These are phyloP conservation scores for Sminthurinus aureus DNA, from an alignment of 2,888 invertebrate species.

Conservation along the genomic window DNA sequence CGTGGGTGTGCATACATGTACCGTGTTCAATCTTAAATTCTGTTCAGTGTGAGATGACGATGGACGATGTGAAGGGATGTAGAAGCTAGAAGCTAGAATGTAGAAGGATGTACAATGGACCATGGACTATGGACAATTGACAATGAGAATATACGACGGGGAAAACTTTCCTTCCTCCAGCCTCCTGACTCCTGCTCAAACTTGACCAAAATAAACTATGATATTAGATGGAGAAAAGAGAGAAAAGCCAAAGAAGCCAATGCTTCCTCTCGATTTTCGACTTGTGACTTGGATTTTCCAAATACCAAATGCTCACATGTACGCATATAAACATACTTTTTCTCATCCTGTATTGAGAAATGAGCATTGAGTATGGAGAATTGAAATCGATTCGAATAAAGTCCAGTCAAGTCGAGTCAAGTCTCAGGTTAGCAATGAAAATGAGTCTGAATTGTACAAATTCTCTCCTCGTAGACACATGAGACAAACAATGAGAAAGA, in stretches of 20 bases:
- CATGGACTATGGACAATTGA: not conserved
- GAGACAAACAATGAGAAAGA: no score
- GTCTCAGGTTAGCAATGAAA: no score
- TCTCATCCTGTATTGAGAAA: no score
- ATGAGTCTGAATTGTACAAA: no score
- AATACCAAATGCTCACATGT: no score
- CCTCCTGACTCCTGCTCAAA: not conserved
- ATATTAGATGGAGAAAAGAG: not conserved
- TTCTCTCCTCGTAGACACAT: no score
- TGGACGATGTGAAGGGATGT: not conserved
- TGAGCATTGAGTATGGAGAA: no score
- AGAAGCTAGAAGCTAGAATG: not conserved
- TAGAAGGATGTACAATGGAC: not conserved
- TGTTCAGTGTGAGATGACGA: not conserved
- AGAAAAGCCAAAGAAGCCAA: not conserved
- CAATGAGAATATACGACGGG: not conserved
- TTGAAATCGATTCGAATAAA: no score
- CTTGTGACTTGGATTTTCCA: not conserved
- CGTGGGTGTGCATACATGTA: not conserved
- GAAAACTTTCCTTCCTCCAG: not conserved
- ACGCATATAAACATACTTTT: no score
- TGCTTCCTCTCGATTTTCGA: not conserved
- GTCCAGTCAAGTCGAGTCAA: no score
- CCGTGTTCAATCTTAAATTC: no score
- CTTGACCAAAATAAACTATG: conserved; percentile 1